Base-by-base conservation (phyloP, 2,888 invertebrate species). In the Drosophila lutescens region DNA sequence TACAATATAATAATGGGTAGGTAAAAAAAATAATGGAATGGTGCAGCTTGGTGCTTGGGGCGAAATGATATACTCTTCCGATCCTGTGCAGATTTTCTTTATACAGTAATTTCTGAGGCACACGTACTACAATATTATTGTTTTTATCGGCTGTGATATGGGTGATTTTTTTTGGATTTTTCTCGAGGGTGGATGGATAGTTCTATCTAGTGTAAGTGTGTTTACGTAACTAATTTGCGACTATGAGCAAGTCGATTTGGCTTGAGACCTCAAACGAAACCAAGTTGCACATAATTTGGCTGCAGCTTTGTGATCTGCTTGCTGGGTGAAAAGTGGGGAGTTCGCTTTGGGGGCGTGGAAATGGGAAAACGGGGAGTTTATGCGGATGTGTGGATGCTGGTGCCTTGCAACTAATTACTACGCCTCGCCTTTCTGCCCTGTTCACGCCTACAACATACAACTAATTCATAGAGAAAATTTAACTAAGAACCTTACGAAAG, bases 221-320 rank as follows among this genome's bases (percentile, higher is more conserved):
- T 50, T 58, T 70, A 81, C 83, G 81, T 86, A 82, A 76, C 78
- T 81, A 86, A 79, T 62, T 78, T 80, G 69, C 78, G 79, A 72
- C 74, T 82, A 77, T 82, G 82, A 65, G 55, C 86, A 86, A 86
- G 86, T 90, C 90, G 91, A 90, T 90, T 89, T 82, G 90, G 88
- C 84, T 81, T 85, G 90, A 84, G 80, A 78, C 41, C 58, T 65
- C 85, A 90, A 86, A 79, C 89, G 79, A 86, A 90, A 90, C 89
- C 90, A 90, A 90, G 91, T 84, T 82, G 85, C 86, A 89, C 90
- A 90, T 90, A 90, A 80, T 86, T 77, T 75, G 71, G 71, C 62
- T 72, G 62, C 76, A 62, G 66, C 71, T 75, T 44, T 75, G 47
- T 58, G 51, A 54, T 30, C 49, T 51, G 70, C 60, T 44, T 55